Base-by-base conservation (phyloP, 2,888 invertebrate genomes). In the Drosophila anomelani region DNA sequence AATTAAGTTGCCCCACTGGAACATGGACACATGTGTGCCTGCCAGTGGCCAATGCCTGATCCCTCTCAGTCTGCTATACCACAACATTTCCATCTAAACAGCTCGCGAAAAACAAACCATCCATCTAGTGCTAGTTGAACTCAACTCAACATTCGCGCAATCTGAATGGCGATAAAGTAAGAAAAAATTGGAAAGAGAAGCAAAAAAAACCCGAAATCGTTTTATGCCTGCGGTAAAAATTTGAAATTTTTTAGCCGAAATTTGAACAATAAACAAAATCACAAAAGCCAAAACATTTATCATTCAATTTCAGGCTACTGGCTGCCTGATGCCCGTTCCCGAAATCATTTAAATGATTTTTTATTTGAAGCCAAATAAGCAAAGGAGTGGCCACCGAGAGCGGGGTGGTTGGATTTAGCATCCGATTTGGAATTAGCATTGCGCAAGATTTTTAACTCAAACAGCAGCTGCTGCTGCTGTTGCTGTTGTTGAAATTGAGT, bases 281-380 rank as follows among this genome's bases (percentile, higher is more conserved):
- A 89, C 90, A 88, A 89, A 86, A 87, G 86, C 86, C 88, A 87
- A 89, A 87, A 87, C 90, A 87, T 87, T 87, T 88, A 87, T 89
- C 90, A 89, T 85, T 88, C 75, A 76, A 89, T 85, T 87, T 64
- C 49, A 54, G 39, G 62, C 49, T 39, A 60, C 49, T 23, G 46
- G 20, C 46, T 15, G 54, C 44, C 39, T n/a, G 34, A 7, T n/a
- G 59, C 41, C 26, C 75, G 78, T 81, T 78, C 64, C 69, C 67
- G 47, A 85, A 85, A 78, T 88, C 85, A 70, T 89, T 86, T 89
- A 88, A 86, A 89, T 80, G 88, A 78, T 78, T 88, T 89, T 89
- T 85, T 89, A 85, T 89, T 89, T 89, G 77, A 80, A 85, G 85
- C 89, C 80, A 85, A 85, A 85, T 88, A 89, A 85, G 88, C 89